Evolutionary conservation across 2,888 invertebrate species (phyloP), one percentile per base, ranked within the genome.

Genomic region (Labia minor): DNA sequence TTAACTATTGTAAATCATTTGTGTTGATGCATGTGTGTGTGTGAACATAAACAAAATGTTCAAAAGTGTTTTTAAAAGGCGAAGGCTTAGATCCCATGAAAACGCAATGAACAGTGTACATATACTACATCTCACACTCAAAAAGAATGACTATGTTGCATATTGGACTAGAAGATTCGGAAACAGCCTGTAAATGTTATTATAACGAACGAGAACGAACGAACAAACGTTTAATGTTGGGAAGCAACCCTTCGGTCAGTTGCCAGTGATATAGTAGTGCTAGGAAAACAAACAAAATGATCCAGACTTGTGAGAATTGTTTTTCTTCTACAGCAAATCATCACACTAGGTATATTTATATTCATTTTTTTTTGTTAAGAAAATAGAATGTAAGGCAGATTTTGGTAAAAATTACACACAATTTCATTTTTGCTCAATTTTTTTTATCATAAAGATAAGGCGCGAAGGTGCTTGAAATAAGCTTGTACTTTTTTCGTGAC

Each of bases 391-490:
- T 84, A 84, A 84, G 84, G 84, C 83, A 84, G 83, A 83, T 83
- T 83, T 83, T 82, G 82, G 82, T 78, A 76, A 78, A 77, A 77
- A 77, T 82, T 82, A 82, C 81, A 82, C 82, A 81, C 81, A 77
- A 76, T 76, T 76, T 73, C 73, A 72, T 72, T 74, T 73, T 73
- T 74, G 73, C 73, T 75, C 73, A 76, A 72, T 71, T 78, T 77
- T 79, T 78, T 73, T 74, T 74, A 71, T 79, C 79, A 79, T 82
- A 81, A 82, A 82, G 83, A 83, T 85, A 85, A 85, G 85, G 85
- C 85, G 85, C 85, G 84, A 84, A 85, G 84, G 85, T 85, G 85
- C 84, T 85, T 73, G 81, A 83, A 84, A 83, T 83, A 84, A 84
- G 84, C 84, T 85, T 85, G 85, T 84, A 84, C 84, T 84, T 83